Conservation (phyloP, 2,113 vertebrate genomes). For the Macroglossus sobrinus region DNA sequence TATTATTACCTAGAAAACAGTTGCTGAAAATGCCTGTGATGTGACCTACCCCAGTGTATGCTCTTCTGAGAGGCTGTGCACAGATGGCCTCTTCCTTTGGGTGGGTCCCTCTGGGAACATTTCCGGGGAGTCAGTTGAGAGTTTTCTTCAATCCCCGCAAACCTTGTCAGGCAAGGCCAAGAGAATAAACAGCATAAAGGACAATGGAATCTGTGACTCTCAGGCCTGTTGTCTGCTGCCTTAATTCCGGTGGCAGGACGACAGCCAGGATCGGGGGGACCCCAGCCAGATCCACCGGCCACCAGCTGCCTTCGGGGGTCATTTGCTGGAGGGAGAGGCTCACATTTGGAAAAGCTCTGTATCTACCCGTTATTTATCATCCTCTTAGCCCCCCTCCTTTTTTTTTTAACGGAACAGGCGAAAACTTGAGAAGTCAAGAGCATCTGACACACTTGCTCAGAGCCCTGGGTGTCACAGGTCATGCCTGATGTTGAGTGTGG, state of each 20-base stretch:
- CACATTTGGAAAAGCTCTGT: background rate
- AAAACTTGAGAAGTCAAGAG: background rate
- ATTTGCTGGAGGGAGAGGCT: background rate
- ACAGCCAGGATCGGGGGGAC: background rate
- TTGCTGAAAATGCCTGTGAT: background rate
- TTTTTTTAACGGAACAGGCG: background rate
- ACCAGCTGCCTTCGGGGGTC: background rate
- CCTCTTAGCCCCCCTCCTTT: background rate
- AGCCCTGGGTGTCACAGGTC: background rate
- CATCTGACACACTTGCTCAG: background rate
- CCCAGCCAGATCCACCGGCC: background rate
- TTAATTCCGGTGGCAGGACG: slow-evolving; percentile 28
- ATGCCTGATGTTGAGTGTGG: rapidly evolving
- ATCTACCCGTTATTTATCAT: background rate
- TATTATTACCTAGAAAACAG: background rate
- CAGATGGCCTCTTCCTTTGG: background rate
- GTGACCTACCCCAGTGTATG: too few relatives aligned
- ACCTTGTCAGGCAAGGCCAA: background rate
- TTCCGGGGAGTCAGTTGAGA: slow-evolving; percentile 48
- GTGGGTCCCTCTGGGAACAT: background rate
- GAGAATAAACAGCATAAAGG: background rate
- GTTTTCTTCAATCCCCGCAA: slow-evolving; percentile 53
- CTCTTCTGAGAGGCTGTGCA: background rate
- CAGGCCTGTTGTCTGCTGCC: background rate
- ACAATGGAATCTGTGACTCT: slow-evolving; percentile 33